A percentile compares a stretch with the other conserved stretches of the same genome.
phyloP scores from a whole-genome alignment of 2,888 invertebrate species.

The Antitype chi region DNA sequence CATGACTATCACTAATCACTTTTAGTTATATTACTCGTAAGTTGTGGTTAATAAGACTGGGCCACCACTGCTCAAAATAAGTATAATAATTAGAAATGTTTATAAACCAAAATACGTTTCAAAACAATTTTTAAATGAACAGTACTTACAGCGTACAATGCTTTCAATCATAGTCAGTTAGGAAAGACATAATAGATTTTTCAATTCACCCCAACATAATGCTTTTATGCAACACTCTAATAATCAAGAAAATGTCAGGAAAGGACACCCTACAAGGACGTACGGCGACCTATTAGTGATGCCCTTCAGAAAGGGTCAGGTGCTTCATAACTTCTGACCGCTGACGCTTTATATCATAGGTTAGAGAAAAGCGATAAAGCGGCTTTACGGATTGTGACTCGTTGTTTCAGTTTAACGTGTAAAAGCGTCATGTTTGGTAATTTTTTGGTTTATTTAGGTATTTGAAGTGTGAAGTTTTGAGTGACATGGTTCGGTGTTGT shows the following conservation, averaged over 20 bases:
- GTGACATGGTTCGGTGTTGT: not conserved
- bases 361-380: slow-evolving; percentile 41
- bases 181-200: not conserved
- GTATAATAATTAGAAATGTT: not conserved
- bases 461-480: not conserved
- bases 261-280: slow-evolving; percentile 18
- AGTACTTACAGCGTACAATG: not conserved
- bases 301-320: slow-evolving; percentile 60
- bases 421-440: not conserved
- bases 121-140: not conserved
- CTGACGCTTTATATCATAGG: slow-evolving; percentile 42
- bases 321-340: slow-evolving; percentile 49
- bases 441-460: not conserved
- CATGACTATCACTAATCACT: too few relatives aligned
- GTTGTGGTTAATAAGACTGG: too few relatives aligned
- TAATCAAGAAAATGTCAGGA: slow-evolving; percentile 33
- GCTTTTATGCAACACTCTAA: slow-evolving; percentile 24
- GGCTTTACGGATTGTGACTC: slow-evolving; percentile 17
- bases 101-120: not conserved
- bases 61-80: too few relatives aligned
- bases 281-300: slow-evolving; percentile 44
- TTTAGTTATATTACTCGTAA: too few relatives aligned
- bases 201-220: not conserved
- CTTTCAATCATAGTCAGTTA: not conserved
- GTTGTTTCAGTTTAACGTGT: not conserved